Conservation (phyloP, 2,888 invertebrate genomes). For the Lithophane ornitopus region DNA sequence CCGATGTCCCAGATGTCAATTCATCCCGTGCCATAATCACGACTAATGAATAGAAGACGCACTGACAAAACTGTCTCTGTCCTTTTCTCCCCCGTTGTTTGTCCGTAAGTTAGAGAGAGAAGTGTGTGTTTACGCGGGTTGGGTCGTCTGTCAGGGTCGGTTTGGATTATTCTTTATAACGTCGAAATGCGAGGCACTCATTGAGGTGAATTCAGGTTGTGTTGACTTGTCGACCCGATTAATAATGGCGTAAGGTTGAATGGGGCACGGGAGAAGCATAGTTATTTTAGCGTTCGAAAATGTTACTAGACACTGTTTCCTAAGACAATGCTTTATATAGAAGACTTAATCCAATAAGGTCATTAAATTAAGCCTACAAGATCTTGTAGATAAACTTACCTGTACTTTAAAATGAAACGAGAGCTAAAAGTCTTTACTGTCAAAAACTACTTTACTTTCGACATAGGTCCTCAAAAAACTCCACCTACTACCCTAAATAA, state of each 20-base stretch:
- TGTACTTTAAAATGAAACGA: neutral
- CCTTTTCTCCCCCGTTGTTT: conserved; percentile 76
- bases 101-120: conserved; percentile 78
- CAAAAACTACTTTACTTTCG: neutral
- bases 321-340: neutral
- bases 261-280: conserved; percentile 58
- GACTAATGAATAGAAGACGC: conserved; percentile 89
- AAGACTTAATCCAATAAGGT: neutral
- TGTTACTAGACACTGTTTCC: conserved; percentile 2
- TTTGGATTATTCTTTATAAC: conserved; percentile 89
- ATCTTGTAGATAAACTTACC: neutral
- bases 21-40: conserved; percentile 87
- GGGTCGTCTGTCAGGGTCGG: conserved; percentile 81
- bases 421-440: neutral
- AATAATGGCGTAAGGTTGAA: conserved; percentile 81
- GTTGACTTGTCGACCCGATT: conserved; percentile 86
- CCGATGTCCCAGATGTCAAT: conserved; percentile 88
- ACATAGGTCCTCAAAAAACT: neutral
- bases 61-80: conserved; percentile 78
- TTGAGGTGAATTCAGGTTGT: conserved; percentile 87
- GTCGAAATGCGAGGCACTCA: conserved; percentile 88
- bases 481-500: neutral
- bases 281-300: conserved; percentile 41
- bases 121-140: conserved; percentile 74
- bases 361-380: too few relatives aligned